Base-by-base conservation (phyloP, 2,888 invertebrate species). In the Lycia hirtaria region DNA sequence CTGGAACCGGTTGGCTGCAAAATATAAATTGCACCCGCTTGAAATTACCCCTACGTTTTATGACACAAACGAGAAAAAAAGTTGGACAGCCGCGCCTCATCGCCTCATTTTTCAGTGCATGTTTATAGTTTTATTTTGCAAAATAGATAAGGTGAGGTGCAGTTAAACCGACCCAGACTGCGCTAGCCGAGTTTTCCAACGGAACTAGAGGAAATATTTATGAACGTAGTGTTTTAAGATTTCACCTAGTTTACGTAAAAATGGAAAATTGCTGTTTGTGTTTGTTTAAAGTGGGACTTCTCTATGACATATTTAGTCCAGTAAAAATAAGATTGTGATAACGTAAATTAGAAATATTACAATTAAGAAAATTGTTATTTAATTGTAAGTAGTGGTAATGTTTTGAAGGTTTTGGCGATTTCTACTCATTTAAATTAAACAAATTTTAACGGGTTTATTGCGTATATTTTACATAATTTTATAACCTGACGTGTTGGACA, bases 21-120 rank as follows among this genome's bases (percentile, higher is more conserved):
- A 82, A 80, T 83, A 84, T 85, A 87, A 87, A 86, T 82, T 83
- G 82, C 77, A 73, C 75, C 74, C 75, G 78, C 75, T 77, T 78
- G 73, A 81, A 87, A 86, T 86, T 85, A 85, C 80, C 80, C 80
- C 77, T 78, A 79, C 80, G 75, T 75, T 84, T 85, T 85, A 83
- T 84, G 81, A 82, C 75, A 81, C 76, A 77, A 81, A 76, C 73
- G 77, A 75, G 62, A 78, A 78, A 80, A 79, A 83, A 81, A 82
- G 74, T 79, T 75, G 70, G 74, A 69, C 74, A 73, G 74, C 74
- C 73, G 71, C 68, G 73, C 68, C 70, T 74, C 75, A 78, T 76
- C 69, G 70, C 67, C 65, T 71, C 68, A 65, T 76, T 76, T 78
- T 72, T 60, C 64, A 69, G 66, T 59, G 58, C 49, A 61, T 65